Evolutionary conservation across 1,140 invertebrate genomes (phyloP).

Genomic region (Drosophila albomicans): DNA sequence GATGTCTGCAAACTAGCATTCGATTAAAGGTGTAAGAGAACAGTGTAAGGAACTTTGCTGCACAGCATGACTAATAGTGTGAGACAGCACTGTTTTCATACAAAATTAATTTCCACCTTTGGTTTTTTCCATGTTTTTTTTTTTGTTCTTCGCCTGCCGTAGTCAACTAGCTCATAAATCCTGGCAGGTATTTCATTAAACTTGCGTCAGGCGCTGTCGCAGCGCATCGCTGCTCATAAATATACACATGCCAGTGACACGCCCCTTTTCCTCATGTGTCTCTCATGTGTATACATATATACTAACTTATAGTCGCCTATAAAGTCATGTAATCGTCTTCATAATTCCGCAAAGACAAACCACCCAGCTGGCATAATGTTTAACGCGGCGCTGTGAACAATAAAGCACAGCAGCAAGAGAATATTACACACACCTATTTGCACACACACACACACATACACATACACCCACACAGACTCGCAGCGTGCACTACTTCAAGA

Average conservation of each 20-base stretch:
- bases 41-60: neutral
- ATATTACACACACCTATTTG: constrained; percentile 53
- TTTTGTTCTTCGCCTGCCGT: constrained; percentile 14
- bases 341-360: constrained; percentile 76
- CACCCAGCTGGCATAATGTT: constrained; percentile 72
- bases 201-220: constrained; percentile 61
- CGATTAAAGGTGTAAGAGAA: constrained; percentile 1
- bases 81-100: constrained; percentile 55
- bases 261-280: constrained; percentile 13
- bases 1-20: neutral
- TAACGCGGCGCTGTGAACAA: constrained; percentile 77
- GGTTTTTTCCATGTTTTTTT: neutral
- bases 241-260: constrained; percentile 52
- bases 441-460: constrained; percentile 37
- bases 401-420: constrained; percentile 63
- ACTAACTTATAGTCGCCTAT: constrained; percentile 55
- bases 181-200: constrained; percentile 80
- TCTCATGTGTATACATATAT: neutral
- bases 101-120: constrained; percentile 54
- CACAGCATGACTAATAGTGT: constrained; percentile 50
- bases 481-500: constrained; percentile 54
- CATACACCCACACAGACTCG: constrained; percentile 13
- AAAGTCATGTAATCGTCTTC: constrained; percentile 81
- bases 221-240: constrained; percentile 70
- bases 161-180: constrained; percentile 72